A percentile compares a stretch with the other conserved stretches of the same genome.
phyloP scores from a whole-genome alignment of 2,797 vertebrate species.

The Acrossocheilus fasciatus region DNA sequence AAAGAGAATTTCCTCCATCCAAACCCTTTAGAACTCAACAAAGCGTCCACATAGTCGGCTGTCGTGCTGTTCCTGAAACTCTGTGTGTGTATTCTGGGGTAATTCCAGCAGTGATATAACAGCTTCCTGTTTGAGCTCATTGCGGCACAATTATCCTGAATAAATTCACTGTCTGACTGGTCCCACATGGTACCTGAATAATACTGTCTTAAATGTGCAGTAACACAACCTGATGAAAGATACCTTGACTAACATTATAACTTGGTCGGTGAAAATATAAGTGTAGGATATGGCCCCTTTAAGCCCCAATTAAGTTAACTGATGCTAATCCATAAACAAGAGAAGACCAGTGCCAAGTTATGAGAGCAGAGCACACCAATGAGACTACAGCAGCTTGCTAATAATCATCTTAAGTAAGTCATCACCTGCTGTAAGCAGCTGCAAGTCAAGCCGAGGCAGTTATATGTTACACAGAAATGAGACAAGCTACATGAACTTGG shows the following conservation, averaged over 20 bases:
- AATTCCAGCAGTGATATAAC: conserved; percentile 49
- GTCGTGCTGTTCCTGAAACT: conserved; percentile 39
- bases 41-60: conserved; percentile 24
- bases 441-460: conserved; percentile 1
- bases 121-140: conserved; percentile 9
- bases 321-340: background rate
- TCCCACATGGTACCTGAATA: background rate
- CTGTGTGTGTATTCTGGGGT: conserved; percentile 32
- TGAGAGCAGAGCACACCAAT: background rate
- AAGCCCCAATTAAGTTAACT: background rate
- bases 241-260: background rate
- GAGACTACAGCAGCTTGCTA: conserved; percentile 18
- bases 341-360: conserved; percentile 29
- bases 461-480: conserved; percentile 7
- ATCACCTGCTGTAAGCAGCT: conserved; percentile 40
- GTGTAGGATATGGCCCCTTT: background rate
- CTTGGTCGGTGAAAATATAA: background rate
- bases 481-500: background rate
- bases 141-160: conserved; percentile 13
- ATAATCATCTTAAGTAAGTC: conserved; percentile 22
- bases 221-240: background rate
- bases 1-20: conserved; percentile 67
- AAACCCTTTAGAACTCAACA: conserved; percentile 35
- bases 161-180: conserved; percentile 25
- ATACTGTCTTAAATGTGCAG: background rate